Evolutionary conservation across 1,140 invertebrate species (phyloP).

Genomic region (Drosophila grimshawi): DNA sequence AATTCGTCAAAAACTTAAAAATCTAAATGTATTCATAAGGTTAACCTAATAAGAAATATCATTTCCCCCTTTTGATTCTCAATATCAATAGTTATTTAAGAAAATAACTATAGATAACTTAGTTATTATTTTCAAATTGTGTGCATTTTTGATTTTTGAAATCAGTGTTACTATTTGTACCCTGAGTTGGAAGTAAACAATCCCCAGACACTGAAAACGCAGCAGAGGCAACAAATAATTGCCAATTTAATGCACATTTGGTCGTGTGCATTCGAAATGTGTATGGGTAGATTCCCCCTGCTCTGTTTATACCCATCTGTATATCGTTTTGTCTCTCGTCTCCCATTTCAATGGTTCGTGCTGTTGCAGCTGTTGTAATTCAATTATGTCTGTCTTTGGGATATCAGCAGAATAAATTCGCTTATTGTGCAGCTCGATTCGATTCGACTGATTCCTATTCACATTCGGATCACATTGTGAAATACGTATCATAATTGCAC

Average conservation of each 20-base stretch:
- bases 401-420: conserved; percentile 79
- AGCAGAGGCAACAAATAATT: conserved; percentile 68
- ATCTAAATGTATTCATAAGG: neutral
- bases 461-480: conserved; percentile 26
- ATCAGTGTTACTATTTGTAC: neutral
- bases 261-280: conserved; percentile 43
- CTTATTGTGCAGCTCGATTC: conserved; percentile 54
- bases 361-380: conserved; percentile 67
- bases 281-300: neutral
- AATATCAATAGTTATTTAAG: too few species aligned
- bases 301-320: neutral
- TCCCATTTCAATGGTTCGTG: conserved; percentile 37
- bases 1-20: neutral
- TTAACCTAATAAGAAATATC: neutral
- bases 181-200: neutral
- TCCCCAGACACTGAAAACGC: conserved; percentile 46
- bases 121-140: neutral
- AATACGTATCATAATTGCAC: conserved; percentile 49
- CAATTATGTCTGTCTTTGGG: conserved; percentile 80
- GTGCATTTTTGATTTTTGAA: conserved; percentile 6
- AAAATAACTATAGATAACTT: neutral
- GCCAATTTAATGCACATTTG: conserved; percentile 75
- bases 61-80: too few species aligned
- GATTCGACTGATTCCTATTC: conserved; percentile 21
- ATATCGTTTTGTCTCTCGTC: conserved; percentile 10